Evolutionary conservation across 1,140 invertebrate genomes (phyloP), one percentile per base, ranked within the genome.

Genomic region (Drosophila auraria): DNA sequence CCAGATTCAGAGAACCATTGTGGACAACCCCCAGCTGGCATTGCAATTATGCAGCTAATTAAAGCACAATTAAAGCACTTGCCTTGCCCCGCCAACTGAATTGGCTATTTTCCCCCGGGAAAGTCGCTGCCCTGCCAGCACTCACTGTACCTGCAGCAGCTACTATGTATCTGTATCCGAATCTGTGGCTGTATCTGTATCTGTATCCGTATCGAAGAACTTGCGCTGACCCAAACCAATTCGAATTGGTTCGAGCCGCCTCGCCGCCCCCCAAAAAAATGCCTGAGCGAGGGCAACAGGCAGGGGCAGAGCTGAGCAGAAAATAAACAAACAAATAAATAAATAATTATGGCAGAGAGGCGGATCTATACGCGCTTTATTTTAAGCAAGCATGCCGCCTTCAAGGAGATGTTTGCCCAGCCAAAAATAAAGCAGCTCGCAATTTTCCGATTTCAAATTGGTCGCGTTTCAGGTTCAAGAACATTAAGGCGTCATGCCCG

Each of bases 1-100:
- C 2, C n/a, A 36, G 9, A 36, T 38, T 36, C 12, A 56, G 53
- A 15, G 30, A n/a, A 20, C 0, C 36, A 57, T 57, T 40, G 53
- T 23, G 33, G 33, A 57, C 40, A 40, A 15, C 54, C 54, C 53
- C 54, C 54, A 57, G 36, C 54, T 57, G 54, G 58, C 64, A 63
- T 11, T 58, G 59, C 71, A 87, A 86, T 86, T 86, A 87, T 86
- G 82, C 83, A 75, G 64, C 69, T 87, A 87, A 87, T 86, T 86
- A 57, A 57, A n/a, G 75, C 45, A 61, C 65, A 86, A 86, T 86
- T 87, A 87, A 72, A 33, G 38, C 79, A 38, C 36, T 45, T 30
- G 25, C 61, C 47, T 60, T 64, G 61, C 56, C 51, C 45, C 51
- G 5, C 33, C 14, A 8, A 5, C 12, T n/a, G 15, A 2, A 8